phyloP scores from a whole-genome alignment of 2,888 invertebrate species.

The Galeopsomyia nigrocyanea region DNA sequence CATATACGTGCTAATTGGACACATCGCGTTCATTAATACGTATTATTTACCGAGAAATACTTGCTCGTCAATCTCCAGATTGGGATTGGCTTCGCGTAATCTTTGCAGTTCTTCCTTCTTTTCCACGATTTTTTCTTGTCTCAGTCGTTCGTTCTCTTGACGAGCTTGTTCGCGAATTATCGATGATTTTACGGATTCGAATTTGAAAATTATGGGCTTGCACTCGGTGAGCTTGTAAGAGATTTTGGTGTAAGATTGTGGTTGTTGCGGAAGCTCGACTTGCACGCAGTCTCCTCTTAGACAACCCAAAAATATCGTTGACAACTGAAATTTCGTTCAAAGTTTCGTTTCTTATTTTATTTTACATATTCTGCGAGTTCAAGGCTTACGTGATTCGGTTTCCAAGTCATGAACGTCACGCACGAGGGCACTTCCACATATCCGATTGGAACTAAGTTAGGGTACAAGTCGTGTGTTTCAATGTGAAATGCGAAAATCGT shows the following conservation, averaged over 20 bases:
- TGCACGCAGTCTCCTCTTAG: conserved; percentile 72
- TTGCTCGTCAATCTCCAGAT: conserved; percentile 74
- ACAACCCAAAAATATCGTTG: conserved; percentile 72
- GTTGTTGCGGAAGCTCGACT: conserved; percentile 68
- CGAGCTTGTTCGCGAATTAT: conserved; percentile 75
- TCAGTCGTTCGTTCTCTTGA: conserved; percentile 73
- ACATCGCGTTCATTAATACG: background rate
- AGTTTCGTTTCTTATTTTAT: background rate
- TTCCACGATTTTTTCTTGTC: conserved; percentile 68
- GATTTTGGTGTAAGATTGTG: conserved; percentile 68
- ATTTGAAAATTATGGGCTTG: conserved; percentile 67
- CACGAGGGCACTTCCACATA: conserved; percentile 76
- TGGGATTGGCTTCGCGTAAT: conserved; percentile 73
- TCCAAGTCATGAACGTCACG: conserved; percentile 79
- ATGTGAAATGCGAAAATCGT: conserved; percentile 79
- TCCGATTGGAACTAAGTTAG: conserved; percentile 76
- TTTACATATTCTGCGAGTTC: conserved; percentile 9
- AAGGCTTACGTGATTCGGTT: conserved; percentile 71
- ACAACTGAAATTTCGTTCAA: conserved; percentile 56
- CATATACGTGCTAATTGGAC: conserved; percentile 3
- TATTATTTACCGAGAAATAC: conserved; percentile 72
- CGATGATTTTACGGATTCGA: conserved; percentile 74
- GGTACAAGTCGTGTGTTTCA: conserved; percentile 58
- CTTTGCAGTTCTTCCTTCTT: conserved; percentile 74
- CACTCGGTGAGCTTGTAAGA: conserved; percentile 68